These are phyloP conservation scores for Reticulitermes lucifugus DNA, from an alignment of 2,888 invertebrate species.

Conservation along the genomic window DNA sequence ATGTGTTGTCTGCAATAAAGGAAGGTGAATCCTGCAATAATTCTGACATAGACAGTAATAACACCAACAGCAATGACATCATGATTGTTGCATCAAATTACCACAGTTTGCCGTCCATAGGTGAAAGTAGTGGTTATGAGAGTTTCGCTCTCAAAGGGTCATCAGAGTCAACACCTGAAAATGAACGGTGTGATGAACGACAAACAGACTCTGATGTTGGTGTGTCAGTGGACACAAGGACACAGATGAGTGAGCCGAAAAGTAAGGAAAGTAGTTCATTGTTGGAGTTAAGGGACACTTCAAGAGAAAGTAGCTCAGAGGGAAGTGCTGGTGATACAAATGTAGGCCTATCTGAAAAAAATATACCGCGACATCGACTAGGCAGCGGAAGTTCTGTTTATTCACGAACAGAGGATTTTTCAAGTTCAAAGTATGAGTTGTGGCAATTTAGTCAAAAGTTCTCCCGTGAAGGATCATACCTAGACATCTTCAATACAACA, in stretches of 20 bases:
- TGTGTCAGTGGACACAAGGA: conserved; percentile 28
- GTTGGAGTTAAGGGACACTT: conserved; percentile 2
- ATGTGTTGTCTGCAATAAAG: conserved; percentile 8
- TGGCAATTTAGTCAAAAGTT: conserved; percentile 40
- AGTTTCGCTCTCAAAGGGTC: conserved; percentile 69
- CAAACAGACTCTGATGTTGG: conserved; percentile 31
- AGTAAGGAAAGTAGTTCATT: conserved; percentile 49
- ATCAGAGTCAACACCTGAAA: conserved; percentile 64
- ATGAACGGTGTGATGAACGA: conserved; percentile 59
- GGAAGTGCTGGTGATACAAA: conserved; percentile 30
- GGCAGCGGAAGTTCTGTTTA: conserved; percentile 13
- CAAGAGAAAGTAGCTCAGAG: conserved; percentile 35
- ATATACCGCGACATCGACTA: conserved; percentile 14
- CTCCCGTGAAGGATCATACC: conserved; percentile 51
- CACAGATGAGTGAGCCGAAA: conserved; percentile 46
- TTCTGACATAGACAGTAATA: conserved; percentile 20
- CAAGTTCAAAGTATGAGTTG: conserved; percentile 21
- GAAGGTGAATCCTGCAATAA: not conserved
- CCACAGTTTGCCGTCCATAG: conserved; percentile 74
- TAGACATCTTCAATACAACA: conserved; percentile 60
- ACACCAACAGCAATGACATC: not conserved
- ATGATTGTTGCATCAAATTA: conserved; percentile 57
- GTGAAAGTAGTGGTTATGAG: conserved; percentile 84
- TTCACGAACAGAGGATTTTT: conserved; percentile 38
- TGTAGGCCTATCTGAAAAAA: conserved; percentile 2